These are phyloP conservation scores for Lindbergichthys nudifrons DNA, from an alignment of 2,797 vertebrate species.

Conservation along the genomic window DNA sequence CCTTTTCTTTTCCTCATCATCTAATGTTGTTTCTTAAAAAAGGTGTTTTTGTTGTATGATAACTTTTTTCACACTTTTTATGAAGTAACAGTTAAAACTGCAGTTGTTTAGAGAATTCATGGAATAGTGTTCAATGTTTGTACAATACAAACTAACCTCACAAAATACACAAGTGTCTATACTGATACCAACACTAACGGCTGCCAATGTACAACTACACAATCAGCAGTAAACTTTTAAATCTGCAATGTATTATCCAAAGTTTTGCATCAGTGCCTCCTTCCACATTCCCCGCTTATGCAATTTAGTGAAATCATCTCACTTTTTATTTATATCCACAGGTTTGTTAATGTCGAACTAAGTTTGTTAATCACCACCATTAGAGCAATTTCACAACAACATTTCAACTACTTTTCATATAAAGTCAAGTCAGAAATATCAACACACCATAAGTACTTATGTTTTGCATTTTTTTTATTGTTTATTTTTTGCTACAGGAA, in stretches of 20 bases:
- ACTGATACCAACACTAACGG: not conserved
- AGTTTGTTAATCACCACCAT: not conserved
- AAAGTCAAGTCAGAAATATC: not conserved
- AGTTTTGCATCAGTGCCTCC: not conserved
- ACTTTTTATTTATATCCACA: not conserved
- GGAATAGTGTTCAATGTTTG: not conserved
- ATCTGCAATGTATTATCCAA: not conserved
- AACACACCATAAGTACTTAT: not conserved
- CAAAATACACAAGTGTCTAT: not conserved
- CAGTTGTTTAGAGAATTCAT: not conserved
- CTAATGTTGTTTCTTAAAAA: constrained; percentile 11
- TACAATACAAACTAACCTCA: not conserved
- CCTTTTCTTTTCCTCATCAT: constrained; percentile 30
- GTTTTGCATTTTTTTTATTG: not conserved
- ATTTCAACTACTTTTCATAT: not conserved
- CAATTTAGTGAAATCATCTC: not conserved
- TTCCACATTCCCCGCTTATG: not conserved
- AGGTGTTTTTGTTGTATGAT: not conserved
- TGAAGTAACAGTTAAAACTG: not conserved
- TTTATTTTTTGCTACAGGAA: not conserved
- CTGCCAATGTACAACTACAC: not conserved
- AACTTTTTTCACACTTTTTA: constrained; percentile 25
- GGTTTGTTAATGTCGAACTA: not conserved
- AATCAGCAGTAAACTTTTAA: not conserved
- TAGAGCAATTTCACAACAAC: not conserved